Conservation (phyloP, 2,888 invertebrate genomes). For the Ferrisia virgata region DNA sequence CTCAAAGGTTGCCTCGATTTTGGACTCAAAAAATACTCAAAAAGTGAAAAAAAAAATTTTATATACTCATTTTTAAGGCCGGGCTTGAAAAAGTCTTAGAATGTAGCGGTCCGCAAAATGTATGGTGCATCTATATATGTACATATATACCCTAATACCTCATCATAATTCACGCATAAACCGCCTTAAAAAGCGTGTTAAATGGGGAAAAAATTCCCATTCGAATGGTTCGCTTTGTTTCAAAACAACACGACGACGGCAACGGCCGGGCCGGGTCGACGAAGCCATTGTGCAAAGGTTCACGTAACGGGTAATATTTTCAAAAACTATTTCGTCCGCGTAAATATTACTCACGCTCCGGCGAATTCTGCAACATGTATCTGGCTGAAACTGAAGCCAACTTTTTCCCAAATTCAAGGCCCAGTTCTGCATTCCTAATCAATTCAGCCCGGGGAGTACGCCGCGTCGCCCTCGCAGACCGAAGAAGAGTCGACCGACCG, state of each 20-base stretch:
- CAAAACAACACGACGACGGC: not conserved
- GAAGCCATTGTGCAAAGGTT: not conserved
- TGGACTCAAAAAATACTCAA: too few relatives aligned
- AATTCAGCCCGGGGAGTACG: constrained; percentile 8
- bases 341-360: constrained; percentile 19
- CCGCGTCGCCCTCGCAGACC: not conserved
- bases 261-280: not conserved
- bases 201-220: constrained; percentile 22
- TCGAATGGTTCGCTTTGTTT: constrained; percentile 8
- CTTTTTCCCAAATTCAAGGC: constrained; percentile 20
- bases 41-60: too few relatives aligned
- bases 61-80: too few relatives aligned
- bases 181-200: constrained; percentile 20
- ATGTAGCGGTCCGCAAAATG: too few relatives aligned
- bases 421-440: constrained; percentile 18
- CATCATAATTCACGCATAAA: constrained; percentile 4
- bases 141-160: not conserved
- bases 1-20: not conserved
- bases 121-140: too few relatives aligned
- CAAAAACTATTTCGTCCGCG: constrained; percentile 11
- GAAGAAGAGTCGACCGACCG: not conserved
- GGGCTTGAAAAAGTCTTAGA: too few relatives aligned
- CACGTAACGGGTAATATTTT: constrained; percentile 17
- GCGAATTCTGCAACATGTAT: constrained; percentile 29
- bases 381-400: constrained; percentile 15